Conservation (phyloP, 2,797 vertebrate species). For the Sebastes paucispinis region DNA sequence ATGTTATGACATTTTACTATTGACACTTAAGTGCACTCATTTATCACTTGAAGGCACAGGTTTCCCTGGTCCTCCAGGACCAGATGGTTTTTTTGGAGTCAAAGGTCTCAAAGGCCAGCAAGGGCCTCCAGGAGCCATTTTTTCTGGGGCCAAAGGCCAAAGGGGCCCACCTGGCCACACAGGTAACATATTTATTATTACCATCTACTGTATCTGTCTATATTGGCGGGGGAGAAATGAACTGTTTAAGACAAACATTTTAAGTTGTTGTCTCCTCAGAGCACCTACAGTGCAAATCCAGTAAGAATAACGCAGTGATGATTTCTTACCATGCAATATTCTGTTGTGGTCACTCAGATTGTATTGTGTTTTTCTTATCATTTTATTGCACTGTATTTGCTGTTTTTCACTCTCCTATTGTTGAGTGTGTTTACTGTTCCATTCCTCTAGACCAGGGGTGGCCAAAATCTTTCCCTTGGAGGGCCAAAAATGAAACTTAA, state of each 20-base stretch:
- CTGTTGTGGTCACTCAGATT: neutral
- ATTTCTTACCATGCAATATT: neutral
- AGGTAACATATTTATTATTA: slow-evolving; percentile 46
- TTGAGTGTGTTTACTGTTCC: neutral
- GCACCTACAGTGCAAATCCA: neutral
- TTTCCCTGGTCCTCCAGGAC: slow-evolving; percentile 52
- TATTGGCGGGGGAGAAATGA: neutral
- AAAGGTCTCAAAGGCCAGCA: slow-evolving; percentile 55
- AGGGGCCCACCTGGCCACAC: slow-evolving; percentile 50
- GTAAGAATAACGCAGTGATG: neutral
- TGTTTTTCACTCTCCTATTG: neutral
- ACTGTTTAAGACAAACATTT: neutral
- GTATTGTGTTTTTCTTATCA: neutral
- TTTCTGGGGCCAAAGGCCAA: slow-evolving; percentile 50
- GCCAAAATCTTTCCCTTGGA: no score
- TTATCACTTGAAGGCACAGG: slow-evolving; percentile 33
- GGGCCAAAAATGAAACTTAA: no score
- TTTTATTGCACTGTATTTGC: neutral
- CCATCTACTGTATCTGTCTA: neutral
- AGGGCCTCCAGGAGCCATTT: slow-evolving; percentile 41
- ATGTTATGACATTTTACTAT: neutral
- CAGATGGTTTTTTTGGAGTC: slow-evolving; percentile 53
- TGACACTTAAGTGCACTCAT: neutral
- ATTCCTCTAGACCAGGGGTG: neutral
- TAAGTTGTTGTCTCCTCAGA: neutral